These are phyloP conservation scores for Sarcophaga bullata DNA, from an alignment of 1,140 invertebrate species.

Conservation along the genomic window DNA sequence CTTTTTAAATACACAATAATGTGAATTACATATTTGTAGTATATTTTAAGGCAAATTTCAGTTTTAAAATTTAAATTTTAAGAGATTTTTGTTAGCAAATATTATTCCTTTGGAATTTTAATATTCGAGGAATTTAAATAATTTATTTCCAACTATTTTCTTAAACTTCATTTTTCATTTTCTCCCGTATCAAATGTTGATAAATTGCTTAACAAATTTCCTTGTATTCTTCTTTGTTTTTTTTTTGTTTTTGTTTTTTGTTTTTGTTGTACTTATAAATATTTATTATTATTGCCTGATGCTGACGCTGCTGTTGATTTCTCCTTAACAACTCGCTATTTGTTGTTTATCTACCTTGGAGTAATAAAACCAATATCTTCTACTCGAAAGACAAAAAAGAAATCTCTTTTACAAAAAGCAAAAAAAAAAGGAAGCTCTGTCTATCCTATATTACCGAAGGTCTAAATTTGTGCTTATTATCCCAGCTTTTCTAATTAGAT, in stretches of 20 bases:
- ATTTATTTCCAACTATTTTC: not conserved
- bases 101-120: too few species aligned
- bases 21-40: too few species aligned
- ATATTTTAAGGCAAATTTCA: too few species aligned
- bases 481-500: constrained; percentile 39
- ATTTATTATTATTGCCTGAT: too few species aligned
- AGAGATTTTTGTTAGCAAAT: too few species aligned
- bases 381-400: not conserved
- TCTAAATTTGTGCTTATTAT: constrained; percentile 39
- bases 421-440: too few species aligned
- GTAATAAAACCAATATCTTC: constrained; percentile 27
- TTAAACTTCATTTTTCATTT: not conserved
- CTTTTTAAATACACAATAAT: too few species aligned
- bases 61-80: not conserved
- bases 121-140: not conserved
- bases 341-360: not conserved
- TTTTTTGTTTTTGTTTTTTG: not conserved
- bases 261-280: too few species aligned
- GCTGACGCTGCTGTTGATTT: not conserved
- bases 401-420: not conserved
- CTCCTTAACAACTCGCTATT: constrained; percentile 28
- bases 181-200: constrained; percentile 2
- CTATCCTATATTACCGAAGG: not conserved
- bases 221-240: not conserved
- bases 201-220: constrained; percentile 32